phyloP scores from a whole-genome alignment of 2,888 invertebrate species.

The Ceriagrion tenellum region DNA sequence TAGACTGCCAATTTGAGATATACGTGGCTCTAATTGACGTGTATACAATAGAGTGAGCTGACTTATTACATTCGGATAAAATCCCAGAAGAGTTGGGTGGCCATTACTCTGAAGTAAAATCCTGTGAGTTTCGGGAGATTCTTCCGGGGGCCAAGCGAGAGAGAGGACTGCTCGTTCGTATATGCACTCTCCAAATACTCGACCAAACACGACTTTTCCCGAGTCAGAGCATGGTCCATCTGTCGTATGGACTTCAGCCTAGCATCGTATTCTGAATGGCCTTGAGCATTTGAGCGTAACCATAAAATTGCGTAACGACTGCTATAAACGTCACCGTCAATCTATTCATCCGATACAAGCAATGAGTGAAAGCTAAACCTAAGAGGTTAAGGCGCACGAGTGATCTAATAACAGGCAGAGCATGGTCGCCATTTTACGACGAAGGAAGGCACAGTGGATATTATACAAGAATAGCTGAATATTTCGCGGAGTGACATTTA shows the following conservation, averaged over 20 bases:
- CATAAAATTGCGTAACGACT: not conserved
- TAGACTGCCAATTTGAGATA: not conserved
- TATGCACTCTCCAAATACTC: not conserved
- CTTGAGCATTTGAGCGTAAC: not conserved
- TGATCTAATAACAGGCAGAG: not conserved
- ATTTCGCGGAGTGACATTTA: not conserved
- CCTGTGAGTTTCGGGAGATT: not conserved
- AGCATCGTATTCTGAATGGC: not conserved
- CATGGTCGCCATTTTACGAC: not conserved
- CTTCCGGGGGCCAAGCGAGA: not conserved
- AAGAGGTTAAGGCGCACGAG: not conserved
- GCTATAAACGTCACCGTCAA: not conserved
- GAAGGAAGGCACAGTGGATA: not conserved
- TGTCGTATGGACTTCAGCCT: not conserved
- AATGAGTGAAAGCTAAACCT: not conserved
- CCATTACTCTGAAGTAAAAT: too few relatives aligned
- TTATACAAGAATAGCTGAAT: not conserved
- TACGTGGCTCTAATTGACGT: not conserved
- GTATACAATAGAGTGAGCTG: not conserved
- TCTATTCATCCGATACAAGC: not conserved
- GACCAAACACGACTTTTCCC: not conserved
- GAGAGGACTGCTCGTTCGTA: not conserved
- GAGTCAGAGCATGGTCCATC: not conserved
- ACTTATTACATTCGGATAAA: not conserved
- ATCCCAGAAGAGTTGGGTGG: too few relatives aligned